Conservation (phyloP, 2,888 invertebrate genomes). For the Entomobrya multifasciata region DNA sequence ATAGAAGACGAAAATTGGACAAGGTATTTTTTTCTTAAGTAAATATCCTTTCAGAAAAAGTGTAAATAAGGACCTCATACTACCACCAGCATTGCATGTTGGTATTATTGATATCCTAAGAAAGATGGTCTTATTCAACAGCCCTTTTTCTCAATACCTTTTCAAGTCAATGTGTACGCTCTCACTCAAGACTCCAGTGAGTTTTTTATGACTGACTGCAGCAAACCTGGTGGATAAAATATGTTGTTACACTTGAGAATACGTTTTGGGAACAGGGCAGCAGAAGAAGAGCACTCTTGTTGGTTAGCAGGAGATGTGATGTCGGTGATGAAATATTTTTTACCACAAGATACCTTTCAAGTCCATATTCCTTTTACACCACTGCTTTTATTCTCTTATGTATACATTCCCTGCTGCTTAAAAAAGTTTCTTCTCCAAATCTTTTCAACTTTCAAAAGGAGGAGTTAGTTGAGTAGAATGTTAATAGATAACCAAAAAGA, state of each 20-base stretch:
- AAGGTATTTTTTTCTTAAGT: conserved; percentile 6
- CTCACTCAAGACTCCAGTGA: neutral
- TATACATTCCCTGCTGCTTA: conserved; percentile 59
- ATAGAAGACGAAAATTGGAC: conserved; percentile 40
- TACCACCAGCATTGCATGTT: neutral
- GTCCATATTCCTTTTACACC: neutral
- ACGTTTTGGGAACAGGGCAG: neutral
- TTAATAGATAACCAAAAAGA: neutral
- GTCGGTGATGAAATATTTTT: no score
- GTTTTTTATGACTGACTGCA: neutral
- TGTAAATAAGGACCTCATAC: conserved; percentile 29
- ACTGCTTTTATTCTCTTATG: neutral
- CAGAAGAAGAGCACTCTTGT: neutral
- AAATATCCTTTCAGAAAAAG: conserved; percentile 19
- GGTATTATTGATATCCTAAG: neutral
- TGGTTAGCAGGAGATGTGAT: neutral
- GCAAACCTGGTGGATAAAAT: no score
- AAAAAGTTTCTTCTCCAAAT: neutral
- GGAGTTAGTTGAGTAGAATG: conserved; percentile 24
- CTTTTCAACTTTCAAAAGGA: neutral
- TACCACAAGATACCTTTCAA: neutral
- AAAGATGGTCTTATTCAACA: neutral
- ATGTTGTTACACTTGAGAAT: neutral
- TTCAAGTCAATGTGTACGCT: neutral
- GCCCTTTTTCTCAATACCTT: neutral